Percentiles rank a stretch among this genome's conserved stretches.
These are phyloP conservation scores for Thumatha senex DNA, from an alignment of 2,888 invertebrate genomes.

Conservation along the genomic window DNA sequence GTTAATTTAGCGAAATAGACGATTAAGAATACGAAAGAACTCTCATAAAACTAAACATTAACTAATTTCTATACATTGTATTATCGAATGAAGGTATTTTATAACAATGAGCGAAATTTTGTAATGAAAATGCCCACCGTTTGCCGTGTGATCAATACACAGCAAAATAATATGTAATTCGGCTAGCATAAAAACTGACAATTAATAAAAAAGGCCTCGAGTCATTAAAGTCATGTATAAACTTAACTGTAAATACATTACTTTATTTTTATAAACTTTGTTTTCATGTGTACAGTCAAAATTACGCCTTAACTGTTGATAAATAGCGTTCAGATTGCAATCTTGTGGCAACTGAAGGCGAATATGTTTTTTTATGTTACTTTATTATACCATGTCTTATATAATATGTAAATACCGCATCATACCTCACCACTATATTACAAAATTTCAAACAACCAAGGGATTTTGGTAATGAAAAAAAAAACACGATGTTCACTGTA, in stretches of 20 bases:
- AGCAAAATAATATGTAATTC: no score
- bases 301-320: slow-evolving; percentile 3
- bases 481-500: slow-evolving; percentile 20
- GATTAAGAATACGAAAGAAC: no score
- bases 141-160: no score
- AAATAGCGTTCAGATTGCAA: slow-evolving; percentile 17
- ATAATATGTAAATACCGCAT: slow-evolving; percentile 48
- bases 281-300: slow-evolving; percentile 16
- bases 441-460: no score
- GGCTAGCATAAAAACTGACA: no score
- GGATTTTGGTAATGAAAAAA: no score
- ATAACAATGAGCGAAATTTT: no score
- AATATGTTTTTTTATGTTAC: neutral
- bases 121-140: no score
- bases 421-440: slow-evolving; percentile 62
- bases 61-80: no score
- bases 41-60: no score
- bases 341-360: slow-evolving; percentile 8
- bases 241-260: slow-evolving; percentile 7
- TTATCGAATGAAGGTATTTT: no score
- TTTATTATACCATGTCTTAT: slow-evolving; percentile 5
- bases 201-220: neutral
- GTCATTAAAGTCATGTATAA: neutral
- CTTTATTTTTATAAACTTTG: neutral
- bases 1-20: no score